Percentiles rank a stretch among this genome's conserved stretches.
Evolutionary conservation across 1,140 invertebrate genomes (phyloP).

Genomic region (Halictus rubicundus): DNA sequence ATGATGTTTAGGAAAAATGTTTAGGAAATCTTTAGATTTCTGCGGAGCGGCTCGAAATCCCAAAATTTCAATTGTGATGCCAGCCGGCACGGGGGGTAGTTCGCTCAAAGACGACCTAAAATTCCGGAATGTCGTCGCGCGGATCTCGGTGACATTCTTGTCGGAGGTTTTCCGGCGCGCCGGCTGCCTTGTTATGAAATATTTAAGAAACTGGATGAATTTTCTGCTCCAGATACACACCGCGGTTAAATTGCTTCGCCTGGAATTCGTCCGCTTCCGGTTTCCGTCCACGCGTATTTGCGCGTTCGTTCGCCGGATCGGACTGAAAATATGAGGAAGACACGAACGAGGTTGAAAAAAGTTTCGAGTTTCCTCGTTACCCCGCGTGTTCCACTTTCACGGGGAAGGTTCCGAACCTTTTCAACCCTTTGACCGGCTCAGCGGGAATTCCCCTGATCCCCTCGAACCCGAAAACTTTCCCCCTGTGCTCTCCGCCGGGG

Average conservation of each 20-base stretch:
- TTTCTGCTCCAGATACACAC: background rate
- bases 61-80: too few species aligned
- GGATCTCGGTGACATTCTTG: background rate
- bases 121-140: background rate
- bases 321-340: too few species aligned
- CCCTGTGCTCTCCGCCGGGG: background rate
- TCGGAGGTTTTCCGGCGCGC: background rate
- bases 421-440: too few species aligned
- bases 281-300: too few species aligned
- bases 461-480: background rate
- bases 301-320: too few species aligned
- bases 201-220: conserved; percentile 16
- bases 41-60: too few species aligned
- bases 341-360: too few species aligned
- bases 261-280: background rate
- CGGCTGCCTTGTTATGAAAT: conserved; percentile 3
- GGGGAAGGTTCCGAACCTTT: too few species aligned
- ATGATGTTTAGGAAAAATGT: too few species aligned
- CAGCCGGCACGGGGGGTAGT: background rate
- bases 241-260: background rate
- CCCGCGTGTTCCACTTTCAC: too few species aligned
- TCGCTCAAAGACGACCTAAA: background rate
- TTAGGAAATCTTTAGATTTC: too few species aligned
- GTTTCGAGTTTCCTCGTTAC: too few species aligned
- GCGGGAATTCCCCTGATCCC: background rate